phyloP scores from a whole-genome alignment of 2,113 vertebrate genomes.

The Setophaga petechia region DNA sequence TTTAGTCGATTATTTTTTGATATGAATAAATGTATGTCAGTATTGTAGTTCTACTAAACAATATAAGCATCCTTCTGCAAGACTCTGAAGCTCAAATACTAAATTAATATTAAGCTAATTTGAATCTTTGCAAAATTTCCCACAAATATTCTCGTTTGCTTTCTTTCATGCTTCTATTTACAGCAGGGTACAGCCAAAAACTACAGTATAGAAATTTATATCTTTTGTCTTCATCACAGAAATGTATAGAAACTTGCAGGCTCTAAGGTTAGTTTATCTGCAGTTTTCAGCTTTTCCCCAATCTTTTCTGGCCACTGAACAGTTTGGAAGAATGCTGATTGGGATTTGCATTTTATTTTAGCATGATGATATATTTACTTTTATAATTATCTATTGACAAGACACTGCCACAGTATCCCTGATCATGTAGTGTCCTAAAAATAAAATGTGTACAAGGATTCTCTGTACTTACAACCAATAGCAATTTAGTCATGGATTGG shows the following conservation, averaged over 20 bases:
- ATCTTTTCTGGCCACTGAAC: not conserved
- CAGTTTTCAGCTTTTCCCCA: not conserved
- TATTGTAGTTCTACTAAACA: not conserved
- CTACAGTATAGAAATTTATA: not conserved
- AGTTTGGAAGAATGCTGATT: not conserved
- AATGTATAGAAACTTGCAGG: not conserved
- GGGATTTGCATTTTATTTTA: not conserved
- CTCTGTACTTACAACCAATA: slow-evolving; percentile 19
- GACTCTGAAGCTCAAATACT: not conserved
- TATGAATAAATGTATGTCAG: not conserved
- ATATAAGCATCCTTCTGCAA: not conserved
- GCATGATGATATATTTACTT: not conserved
- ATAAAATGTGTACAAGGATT: slow-evolving; percentile 20
- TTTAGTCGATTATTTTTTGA: not conserved
- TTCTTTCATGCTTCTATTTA: not conserved
- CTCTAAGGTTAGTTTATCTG: not conserved
- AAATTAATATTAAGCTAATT: not conserved
- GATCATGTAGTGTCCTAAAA: not conserved
- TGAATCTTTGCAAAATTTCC: not conserved
- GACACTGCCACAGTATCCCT: not conserved
- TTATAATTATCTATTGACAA: slow-evolving; percentile 4
- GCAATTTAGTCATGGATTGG: slow-evolving; percentile 40
- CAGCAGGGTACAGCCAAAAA: not conserved
- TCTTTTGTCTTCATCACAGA: accelerated
- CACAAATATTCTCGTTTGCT: not conserved